These are phyloP conservation scores for Erebia palarica DNA, from an alignment of 2,888 invertebrate species.

Conservation along the genomic window DNA sequence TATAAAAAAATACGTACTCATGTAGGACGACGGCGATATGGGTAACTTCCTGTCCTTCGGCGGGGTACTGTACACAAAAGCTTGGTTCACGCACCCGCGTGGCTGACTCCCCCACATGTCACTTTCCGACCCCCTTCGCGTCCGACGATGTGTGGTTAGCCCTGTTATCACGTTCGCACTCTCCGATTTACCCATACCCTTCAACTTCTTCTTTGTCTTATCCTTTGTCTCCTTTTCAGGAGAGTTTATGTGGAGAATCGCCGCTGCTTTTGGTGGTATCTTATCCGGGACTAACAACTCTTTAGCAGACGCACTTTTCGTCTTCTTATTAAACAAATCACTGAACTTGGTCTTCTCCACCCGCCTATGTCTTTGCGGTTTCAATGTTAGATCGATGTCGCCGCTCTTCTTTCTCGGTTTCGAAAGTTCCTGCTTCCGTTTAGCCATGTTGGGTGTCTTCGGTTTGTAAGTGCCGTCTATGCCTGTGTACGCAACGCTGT, in stretches of 20 bases:
- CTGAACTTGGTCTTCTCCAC: conserved; percentile 73
- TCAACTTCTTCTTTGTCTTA: conserved; percentile 67
- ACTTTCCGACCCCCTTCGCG: conserved; percentile 74
- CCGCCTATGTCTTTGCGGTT: conserved; percentile 67
- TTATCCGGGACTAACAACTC: conserved; percentile 73
- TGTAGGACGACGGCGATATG: conserved; percentile 70
- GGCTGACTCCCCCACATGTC: conserved; percentile 64
- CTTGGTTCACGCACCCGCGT: conserved; percentile 71
- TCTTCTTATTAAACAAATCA: conserved; percentile 77
- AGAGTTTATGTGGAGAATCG: conserved; percentile 82
- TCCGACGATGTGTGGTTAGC: conserved; percentile 56
- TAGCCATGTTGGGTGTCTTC: conserved; percentile 75
- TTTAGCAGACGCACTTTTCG: conserved; percentile 72
- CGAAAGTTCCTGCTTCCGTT: conserved; percentile 62
- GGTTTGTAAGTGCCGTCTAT: conserved; percentile 75
- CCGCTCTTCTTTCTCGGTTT: conserved; percentile 70
- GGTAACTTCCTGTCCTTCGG: conserved; percentile 75
- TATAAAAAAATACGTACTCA: conserved; percentile 67
- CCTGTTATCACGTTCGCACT: conserved; percentile 68
- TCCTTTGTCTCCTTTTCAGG: conserved; percentile 50
- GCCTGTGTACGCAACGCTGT: conserved; percentile 70
- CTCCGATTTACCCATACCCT: conserved; percentile 69
- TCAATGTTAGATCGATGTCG: conserved; percentile 70
- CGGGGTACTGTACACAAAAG: conserved; percentile 78
- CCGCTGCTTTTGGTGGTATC: conserved; percentile 85